These are phyloP conservation scores for Ceramica pisi DNA, from an alignment of 2,888 invertebrate genomes.

Conservation along the genomic window DNA sequence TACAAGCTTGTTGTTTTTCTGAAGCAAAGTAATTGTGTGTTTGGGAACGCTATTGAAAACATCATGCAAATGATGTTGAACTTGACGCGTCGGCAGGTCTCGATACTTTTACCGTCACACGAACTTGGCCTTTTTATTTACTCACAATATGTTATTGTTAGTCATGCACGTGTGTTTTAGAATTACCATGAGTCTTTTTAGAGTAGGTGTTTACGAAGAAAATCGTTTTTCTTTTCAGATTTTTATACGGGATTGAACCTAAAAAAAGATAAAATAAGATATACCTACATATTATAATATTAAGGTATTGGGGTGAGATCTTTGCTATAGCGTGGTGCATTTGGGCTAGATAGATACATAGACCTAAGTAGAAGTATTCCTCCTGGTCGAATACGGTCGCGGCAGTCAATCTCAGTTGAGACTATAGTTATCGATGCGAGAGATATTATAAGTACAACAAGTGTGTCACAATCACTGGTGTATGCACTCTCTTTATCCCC, in stretches of 20 bases:
- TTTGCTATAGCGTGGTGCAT: not conserved
- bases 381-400: not conserved
- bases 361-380: not conserved
- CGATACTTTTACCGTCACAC: slow-evolving; percentile 10
- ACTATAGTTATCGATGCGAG: not conserved
- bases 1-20: slow-evolving; percentile 13
- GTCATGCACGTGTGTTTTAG: slow-evolving; percentile 14
- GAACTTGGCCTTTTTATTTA: slow-evolving; percentile 45
- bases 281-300: too few species aligned
- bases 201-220: not conserved
- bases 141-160: slow-evolving; percentile 27
- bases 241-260: not conserved
- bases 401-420: not conserved
- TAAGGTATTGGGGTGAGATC: too few species aligned
- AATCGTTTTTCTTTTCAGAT: not conserved
- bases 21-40: slow-evolving; percentile 30
- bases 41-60: slow-evolving; percentile 17
- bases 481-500: not conserved
- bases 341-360: not conserved
- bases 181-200: not conserved
- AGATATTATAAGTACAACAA: not conserved
- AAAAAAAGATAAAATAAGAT: too few species aligned
- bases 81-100: slow-evolving; percentile 43
- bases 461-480: not conserved
- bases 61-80: slow-evolving; percentile 51